Conservation (phyloP, 2,113 vertebrate genomes). For the Poeciliopsis turrubarensis region DNA sequence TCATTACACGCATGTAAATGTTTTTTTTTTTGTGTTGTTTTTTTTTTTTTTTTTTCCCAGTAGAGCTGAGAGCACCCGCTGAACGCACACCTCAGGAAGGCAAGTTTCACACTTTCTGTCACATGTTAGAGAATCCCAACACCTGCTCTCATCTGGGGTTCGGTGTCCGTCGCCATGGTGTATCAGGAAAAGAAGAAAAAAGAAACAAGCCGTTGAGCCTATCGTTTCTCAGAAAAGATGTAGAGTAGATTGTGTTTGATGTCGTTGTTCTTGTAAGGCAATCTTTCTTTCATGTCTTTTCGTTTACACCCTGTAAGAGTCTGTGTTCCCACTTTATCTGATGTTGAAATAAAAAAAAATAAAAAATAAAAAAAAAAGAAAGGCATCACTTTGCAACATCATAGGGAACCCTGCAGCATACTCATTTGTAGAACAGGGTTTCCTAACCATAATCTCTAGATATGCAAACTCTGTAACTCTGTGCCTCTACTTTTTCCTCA, state of each 20-base stretch:
- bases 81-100: conserved; percentile 85
- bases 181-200: background rate
- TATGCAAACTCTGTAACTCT: conserved; percentile 40
- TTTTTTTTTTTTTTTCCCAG: conserved; percentile 39
- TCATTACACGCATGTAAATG: conserved; percentile 91
- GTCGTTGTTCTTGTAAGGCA: conserved; percentile 8
- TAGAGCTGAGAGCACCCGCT: conserved; percentile 79
- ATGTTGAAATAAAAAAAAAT: conserved; percentile 35
- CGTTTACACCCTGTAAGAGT: conserved; percentile 7
- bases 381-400: conserved; percentile 34
- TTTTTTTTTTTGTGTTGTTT: conserved; percentile 56
- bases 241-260: background rate
- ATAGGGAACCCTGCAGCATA: conserved; percentile 5
- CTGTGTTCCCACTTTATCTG: conserved; percentile 38
- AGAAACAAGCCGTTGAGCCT: conserved; percentile 5
- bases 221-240: conserved; percentile 13
- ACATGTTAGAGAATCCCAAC: background rate
- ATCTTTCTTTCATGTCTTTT: conserved; percentile 11
- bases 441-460: conserved; percentile 46
- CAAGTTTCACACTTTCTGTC: background rate
- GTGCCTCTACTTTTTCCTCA: conserved; percentile 5
- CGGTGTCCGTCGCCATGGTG: conserved; percentile 1
- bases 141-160: conserved; percentile 1
- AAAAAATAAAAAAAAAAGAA: conserved; percentile 4
- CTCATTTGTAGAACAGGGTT: conserved; percentile 35